Percentiles rank a stretch among this genome's conserved stretches.
These are phyloP conservation scores for Pandion haliaetus DNA, from an alignment of 2,113 vertebrate genomes.

Conservation along the genomic window DNA sequence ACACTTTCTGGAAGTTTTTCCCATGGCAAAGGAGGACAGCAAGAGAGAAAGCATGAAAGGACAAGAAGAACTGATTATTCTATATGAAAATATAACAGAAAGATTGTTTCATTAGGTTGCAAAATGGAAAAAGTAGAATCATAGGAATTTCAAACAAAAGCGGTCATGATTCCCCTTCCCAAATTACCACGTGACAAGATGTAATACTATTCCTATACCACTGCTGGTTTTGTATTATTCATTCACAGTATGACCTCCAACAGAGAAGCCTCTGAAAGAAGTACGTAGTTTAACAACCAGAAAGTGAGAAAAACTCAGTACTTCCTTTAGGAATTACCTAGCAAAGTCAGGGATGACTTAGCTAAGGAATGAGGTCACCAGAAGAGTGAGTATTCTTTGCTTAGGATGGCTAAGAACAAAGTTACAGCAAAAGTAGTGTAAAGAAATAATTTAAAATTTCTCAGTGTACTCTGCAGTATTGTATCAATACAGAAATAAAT, in stretches of 20 bases:
- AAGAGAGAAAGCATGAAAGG: neutral
- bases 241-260: neutral
- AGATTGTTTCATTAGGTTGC: neutral
- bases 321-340: neutral
- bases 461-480: neutral
- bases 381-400: neutral
- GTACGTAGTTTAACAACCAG: neutral
- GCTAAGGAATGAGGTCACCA: neutral
- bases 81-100: neutral
- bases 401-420: neutral
- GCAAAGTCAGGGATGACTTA: neutral
- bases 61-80: neutral
- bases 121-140: neutral
- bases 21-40: neutral
- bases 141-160: neutral
- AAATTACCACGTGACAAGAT: neutral
- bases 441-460: neutral
- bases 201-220: neutral
- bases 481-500: neutral
- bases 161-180: neutral
- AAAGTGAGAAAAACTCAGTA: neutral
- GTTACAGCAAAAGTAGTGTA: neutral
- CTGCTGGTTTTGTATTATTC: neutral
- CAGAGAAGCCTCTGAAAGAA: neutral
- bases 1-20: neutral